These are phyloP conservation scores for Siniperca scherzeri DNA, from an alignment of 2,797 vertebrate genomes.

Conservation along the genomic window DNA sequence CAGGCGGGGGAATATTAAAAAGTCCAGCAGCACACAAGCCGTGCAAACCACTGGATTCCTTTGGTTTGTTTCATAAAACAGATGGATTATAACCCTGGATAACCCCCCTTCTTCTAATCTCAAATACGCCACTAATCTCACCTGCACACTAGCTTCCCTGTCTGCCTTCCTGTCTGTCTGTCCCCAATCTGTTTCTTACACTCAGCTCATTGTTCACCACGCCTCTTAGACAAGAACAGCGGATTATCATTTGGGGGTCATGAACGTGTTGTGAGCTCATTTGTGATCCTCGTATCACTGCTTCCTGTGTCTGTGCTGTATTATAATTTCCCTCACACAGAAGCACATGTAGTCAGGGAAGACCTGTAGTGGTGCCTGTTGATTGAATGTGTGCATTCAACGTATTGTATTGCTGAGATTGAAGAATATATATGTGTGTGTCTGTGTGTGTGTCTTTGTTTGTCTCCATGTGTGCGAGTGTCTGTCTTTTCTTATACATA, in stretches of 20 bases:
- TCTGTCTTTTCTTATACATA: slow-evolving; percentile 4
- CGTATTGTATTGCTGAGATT: slow-evolving; percentile 9
- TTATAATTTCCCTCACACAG: slow-evolving; percentile 53
- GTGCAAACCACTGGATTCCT: slow-evolving; percentile 14
- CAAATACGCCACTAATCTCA: slow-evolving; percentile 68
- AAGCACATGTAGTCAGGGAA: slow-evolving; percentile 41
- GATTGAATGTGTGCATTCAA: slow-evolving; percentile 50
- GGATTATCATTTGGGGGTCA: slow-evolving; percentile 68
- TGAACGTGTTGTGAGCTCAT: slow-evolving; percentile 54
- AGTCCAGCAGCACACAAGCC: slow-evolving; percentile 6
- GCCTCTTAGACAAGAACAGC: slow-evolving; percentile 52
- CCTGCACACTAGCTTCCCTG: slow-evolving; percentile 52
- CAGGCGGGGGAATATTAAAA: neutral
- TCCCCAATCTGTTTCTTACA: slow-evolving; percentile 51
- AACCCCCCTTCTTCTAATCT: slow-evolving; percentile 54
- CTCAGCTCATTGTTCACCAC: slow-evolving; percentile 59
- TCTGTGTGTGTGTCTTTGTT: slow-evolving; percentile 11
- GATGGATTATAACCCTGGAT: slow-evolving; percentile 51
- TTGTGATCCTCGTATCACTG: slow-evolving; percentile 60
- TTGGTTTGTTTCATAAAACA: slow-evolving; percentile 46
- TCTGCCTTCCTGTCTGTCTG: slow-evolving; percentile 29
- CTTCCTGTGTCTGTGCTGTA: slow-evolving; percentile 55
- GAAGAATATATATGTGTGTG: slow-evolving; percentile 14
- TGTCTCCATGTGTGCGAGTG: slow-evolving; percentile 9
- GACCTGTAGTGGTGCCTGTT: slow-evolving; percentile 60